Evolutionary conservation across 2,888 invertebrate species (phyloP).

Genomic region (Drosophila falleni): DNA sequence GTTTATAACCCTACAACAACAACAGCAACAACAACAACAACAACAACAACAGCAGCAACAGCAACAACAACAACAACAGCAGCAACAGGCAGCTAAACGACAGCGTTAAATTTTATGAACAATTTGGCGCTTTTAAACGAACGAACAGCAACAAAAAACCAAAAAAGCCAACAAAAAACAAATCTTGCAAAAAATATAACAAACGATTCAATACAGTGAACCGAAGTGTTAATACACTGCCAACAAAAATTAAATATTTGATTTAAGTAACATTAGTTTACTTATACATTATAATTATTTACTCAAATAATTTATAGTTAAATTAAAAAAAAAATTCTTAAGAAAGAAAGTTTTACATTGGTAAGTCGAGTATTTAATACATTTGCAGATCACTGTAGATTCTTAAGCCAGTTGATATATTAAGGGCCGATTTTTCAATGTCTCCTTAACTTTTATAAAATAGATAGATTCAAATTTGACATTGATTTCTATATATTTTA

Average conservation of each 20-base stretch:
- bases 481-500: too few species aligned
- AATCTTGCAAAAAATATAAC: neutral
- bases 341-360: too few species aligned
- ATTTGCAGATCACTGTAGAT: too few species aligned
- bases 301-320: too few species aligned
- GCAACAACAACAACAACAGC: constrained; percentile 34
- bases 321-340: too few species aligned
- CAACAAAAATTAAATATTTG: neutral
- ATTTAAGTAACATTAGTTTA: neutral
- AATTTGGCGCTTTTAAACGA: constrained; percentile 59
- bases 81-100: constrained; percentile 30
- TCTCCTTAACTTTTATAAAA: too few species aligned
- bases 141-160: constrained; percentile 57
- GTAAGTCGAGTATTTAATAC: too few species aligned
- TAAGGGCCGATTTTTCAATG: too few species aligned
- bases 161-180: constrained; percentile 2
- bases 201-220: constrained; percentile 8
- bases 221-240: constrained; percentile 35
- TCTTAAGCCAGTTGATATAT: too few species aligned
- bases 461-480: too few species aligned
- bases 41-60: neutral
- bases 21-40: neutral
- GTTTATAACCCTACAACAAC: constrained; percentile 20
- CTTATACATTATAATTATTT: neutral
- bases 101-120: constrained; percentile 47